phyloP scores from a whole-genome alignment of 2,888 invertebrate species.

The Yponomeuta malinellus region DNA sequence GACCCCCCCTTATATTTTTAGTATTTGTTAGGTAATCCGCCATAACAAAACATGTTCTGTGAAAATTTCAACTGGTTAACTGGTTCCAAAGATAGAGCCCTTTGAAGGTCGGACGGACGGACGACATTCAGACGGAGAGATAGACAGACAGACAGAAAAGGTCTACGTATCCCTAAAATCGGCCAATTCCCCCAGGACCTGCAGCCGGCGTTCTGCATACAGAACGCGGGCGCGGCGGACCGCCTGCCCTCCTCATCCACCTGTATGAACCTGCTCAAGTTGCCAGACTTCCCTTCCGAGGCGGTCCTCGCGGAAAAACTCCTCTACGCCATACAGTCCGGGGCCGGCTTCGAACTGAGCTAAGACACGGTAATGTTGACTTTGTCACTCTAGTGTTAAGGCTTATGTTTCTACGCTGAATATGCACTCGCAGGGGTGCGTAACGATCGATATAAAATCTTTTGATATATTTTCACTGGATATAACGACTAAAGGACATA shows the following conservation, averaged over 20 bases:
- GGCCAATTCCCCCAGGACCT: conserved; percentile 80
- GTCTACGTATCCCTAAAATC: background rate
- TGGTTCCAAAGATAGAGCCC: too few relatives aligned
- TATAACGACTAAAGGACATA: too few relatives aligned
- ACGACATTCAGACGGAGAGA: too few relatives aligned
- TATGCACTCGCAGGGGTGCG: too few relatives aligned
- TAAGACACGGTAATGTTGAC: conserved; percentile 51
- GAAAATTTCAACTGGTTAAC: too few relatives aligned
- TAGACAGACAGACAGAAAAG: too few relatives aligned
- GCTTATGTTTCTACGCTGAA: background rate
- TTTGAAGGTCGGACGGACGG: too few relatives aligned
- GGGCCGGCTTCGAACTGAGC: conserved; percentile 96
- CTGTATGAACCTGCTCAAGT: conserved; percentile 97
- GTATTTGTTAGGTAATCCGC: too few relatives aligned
- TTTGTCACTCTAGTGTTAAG: background rate
- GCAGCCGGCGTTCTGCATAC: conserved; percentile 97
- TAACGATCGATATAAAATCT: too few relatives aligned
- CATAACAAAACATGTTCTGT: too few relatives aligned
- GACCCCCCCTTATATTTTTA: too few relatives aligned
- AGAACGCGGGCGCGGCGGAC: conserved; percentile 92
- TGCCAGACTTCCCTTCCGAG: conserved; percentile 91
- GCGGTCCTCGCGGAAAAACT: conserved; percentile 87
- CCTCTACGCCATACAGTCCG: conserved; percentile 94
- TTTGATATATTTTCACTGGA: too few relatives aligned
- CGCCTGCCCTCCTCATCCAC: conserved; percentile 97